Base-by-base conservation (phyloP, 2,113 vertebrate species). In the Cariama cristata region DNA sequence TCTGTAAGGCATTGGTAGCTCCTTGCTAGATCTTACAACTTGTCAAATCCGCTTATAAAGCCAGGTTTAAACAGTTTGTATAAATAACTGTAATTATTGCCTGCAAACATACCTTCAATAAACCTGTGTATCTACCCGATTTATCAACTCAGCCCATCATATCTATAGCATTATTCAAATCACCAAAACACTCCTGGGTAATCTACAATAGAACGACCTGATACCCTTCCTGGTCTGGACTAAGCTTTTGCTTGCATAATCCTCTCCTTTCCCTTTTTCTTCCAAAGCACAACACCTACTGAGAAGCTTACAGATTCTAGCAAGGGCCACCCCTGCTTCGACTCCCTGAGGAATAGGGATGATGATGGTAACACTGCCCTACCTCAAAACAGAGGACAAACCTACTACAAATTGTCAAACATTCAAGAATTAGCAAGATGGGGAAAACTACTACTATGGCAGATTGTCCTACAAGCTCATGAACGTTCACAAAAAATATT, bases 271-370 rank as follows among this genome's bases (percentile, higher is more conserved):
- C 28, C 27, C 6, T 74, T 74, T 27, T 63, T 58, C 56, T 89
- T 88, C 44, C 33, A 32, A 82, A 60, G 52, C 6, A 49, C 19
- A 91, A 8, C 12, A 82, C 3, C 42, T 33, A 55, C 38, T 21
- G 9, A 79, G 6, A 90, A 69, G 33, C 26, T 75, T 38, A 32
- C 5, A 67, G 52, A 52, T 24, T 42, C 58, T 38, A 71, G 13
- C 1, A 40, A 67, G 18, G 85, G 6, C 2, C 6, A 63, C 47
- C 38, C 38, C 56, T 42, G 32, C 28, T 75, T 79, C 53, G 64
- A 0, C 16, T 71, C n/a, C 47, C 56, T 27, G 19, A 52, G 12
- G 23, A 71, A 72, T 0, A 14, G 4, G 12, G 17, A 63, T 24
- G 27, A 62, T 4, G 27, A 44, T 3, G 6, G 5, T 12, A 38